Conservation (phyloP, 1,140 invertebrate genomes). For the Zaprionus ghesquierei region DNA sequence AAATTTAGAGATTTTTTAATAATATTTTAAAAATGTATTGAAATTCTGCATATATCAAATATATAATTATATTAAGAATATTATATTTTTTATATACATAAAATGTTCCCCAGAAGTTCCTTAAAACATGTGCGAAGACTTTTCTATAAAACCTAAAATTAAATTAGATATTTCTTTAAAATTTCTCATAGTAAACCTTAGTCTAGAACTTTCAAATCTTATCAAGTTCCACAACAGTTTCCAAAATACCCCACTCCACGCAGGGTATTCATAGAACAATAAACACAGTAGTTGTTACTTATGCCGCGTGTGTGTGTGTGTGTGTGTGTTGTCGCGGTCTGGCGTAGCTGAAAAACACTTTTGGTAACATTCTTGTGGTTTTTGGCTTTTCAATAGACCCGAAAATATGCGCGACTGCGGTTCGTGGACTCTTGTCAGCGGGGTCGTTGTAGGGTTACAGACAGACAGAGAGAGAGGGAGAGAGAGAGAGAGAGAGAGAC, state of each 20-base stretch:
- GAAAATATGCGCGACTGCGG: conserved; percentile 62
- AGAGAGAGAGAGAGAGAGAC: too few species aligned
- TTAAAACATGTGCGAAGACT: too few species aligned
- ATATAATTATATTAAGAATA: too few species aligned
- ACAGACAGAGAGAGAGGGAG: too few species aligned
- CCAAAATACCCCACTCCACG: not conserved
- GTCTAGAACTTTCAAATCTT: not conserved
- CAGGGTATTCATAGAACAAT: conserved; percentile 20
- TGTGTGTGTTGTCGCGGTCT: conserved; percentile 29
- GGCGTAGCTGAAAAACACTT: conserved; percentile 61
- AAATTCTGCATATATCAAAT: too few species aligned
- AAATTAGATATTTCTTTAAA: too few species aligned
- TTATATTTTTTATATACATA: too few species aligned
- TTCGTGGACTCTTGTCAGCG: conserved; percentile 32
- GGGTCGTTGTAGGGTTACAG: conserved; percentile 52
- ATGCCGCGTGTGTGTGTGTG: conserved; percentile 21
- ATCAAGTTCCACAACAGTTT: not conserved
- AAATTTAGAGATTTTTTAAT: too few species aligned
- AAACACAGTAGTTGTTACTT: conserved; percentile 50
- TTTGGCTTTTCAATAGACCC: conserved; percentile 72
- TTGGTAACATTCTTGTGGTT: conserved; percentile 81
- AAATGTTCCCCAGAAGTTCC: too few species aligned
- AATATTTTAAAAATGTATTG: too few species aligned
- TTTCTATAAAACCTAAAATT: too few species aligned
- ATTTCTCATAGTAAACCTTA: too few species aligned